A percentile compares a stretch with the other conserved stretches of the same genome.
Evolutionary conservation across 1,140 invertebrate genomes (phyloP).

Genomic region (Sycobia sp.): DNA sequence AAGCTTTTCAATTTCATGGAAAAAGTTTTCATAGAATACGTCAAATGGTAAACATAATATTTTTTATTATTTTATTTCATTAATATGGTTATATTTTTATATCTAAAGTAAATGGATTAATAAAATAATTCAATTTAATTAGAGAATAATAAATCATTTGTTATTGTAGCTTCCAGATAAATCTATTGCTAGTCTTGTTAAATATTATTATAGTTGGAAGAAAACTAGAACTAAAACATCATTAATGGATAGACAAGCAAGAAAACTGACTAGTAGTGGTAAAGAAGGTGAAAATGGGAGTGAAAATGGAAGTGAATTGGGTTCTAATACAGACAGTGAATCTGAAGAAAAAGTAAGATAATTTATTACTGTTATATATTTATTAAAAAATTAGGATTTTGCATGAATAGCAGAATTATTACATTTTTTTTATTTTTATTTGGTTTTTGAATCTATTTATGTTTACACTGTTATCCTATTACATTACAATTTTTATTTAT

Average conservation of each 20-base stretch:
- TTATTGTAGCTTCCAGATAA: conserved; percentile 86
- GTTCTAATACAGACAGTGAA: conserved; percentile 85
- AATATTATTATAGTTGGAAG: conserved; percentile 99
- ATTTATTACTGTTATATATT: conserved; percentile 24
- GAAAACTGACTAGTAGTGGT: conserved; percentile 68
- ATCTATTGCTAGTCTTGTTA: conserved; percentile 92
- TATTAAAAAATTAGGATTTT: conserved; percentile 28
- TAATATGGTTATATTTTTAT: too few relatives aligned
- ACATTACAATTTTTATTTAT: conserved; percentile 5
- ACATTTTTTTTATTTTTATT: conserved; percentile 4
- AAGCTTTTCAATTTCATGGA: conserved; percentile 97
- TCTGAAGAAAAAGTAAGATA: conserved; percentile 85
- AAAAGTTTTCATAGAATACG: conserved; percentile 97
- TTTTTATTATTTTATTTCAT: neutral
- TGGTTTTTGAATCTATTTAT: conserved; percentile 16
- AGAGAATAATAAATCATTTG: too few relatives aligned
- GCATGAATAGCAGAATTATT: conserved; percentile 35
- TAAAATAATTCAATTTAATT: too few relatives aligned
- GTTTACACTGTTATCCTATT: neutral
- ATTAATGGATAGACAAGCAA: conserved; percentile 88
- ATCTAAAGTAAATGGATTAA: neutral
- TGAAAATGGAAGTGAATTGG: conserved; percentile 74
- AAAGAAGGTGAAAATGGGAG: conserved; percentile 72
- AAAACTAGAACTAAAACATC: conserved; percentile 90
- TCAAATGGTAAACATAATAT: conserved; percentile 81